phyloP scores from a whole-genome alignment of 2,888 invertebrate species.

The Hyposoter dolosus region DNA sequence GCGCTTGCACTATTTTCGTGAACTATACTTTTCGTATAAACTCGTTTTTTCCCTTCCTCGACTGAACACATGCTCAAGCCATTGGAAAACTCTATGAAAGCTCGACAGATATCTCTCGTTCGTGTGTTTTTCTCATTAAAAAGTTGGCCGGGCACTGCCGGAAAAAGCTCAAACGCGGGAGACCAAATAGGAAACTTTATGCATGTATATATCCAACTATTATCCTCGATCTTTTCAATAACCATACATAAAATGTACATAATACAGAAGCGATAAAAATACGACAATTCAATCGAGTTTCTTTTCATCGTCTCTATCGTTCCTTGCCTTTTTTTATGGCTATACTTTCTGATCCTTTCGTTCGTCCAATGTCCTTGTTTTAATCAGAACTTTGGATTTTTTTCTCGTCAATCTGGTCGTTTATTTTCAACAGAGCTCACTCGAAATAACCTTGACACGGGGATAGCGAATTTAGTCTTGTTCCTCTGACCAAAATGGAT shows the following conservation, averaged over 20 bases:
- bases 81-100: constrained; percentile 41
- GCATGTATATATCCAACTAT: background rate
- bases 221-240: constrained; percentile 25
- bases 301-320: background rate
- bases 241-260: constrained; percentile 2
- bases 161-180: constrained; percentile 17
- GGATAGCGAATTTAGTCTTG: background rate
- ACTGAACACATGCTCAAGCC: constrained; percentile 35
- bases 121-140: constrained; percentile 58
- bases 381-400: background rate
- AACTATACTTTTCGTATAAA: constrained; percentile 8
- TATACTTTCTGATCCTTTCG: constrained; percentile 35
- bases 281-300: constrained; percentile 37
- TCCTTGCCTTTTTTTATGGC: constrained; percentile 19
- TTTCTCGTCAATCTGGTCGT: background rate
- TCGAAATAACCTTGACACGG: background rate
- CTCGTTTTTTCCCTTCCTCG: background rate
- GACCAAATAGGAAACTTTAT: constrained; percentile 27
- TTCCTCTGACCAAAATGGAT: background rate
- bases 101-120: constrained; percentile 33
- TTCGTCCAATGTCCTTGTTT: background rate
- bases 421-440: background rate
- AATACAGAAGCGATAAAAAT: constrained; percentile 21
- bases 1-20: background rate
- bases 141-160: constrained; percentile 41